A percentile compares a stretch with the other conserved stretches of the same genome.
phyloP scores from a whole-genome alignment of 2,113 vertebrate genomes.

The Suncus etruscus region DNA sequence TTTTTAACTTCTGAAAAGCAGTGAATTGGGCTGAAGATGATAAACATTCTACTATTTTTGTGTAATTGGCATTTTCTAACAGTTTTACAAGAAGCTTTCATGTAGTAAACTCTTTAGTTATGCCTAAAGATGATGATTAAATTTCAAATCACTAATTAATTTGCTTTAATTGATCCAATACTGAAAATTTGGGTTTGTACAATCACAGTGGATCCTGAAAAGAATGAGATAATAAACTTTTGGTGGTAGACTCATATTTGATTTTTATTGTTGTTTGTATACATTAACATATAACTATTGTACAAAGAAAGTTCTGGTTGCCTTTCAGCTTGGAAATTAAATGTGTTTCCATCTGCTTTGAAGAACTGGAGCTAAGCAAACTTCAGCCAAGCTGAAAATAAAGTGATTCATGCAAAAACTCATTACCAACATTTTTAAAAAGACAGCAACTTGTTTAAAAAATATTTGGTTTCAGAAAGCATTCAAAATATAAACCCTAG shows the following conservation, averaged over 20 bases:
- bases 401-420: neutral
- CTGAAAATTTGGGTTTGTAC: neutral
- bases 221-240: slow-evolving; percentile 36
- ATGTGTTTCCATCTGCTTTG: neutral
- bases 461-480: slow-evolving; percentile 43
- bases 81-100: neutral
- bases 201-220: neutral
- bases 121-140: neutral
- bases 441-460: neutral
- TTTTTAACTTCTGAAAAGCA: slow-evolving; percentile 40
- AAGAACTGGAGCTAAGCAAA: neutral
- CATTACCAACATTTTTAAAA: slow-evolving; percentile 37
- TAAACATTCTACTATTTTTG: neutral
- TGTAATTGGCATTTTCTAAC: neutral
- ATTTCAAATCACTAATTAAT: neutral
- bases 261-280: neutral
- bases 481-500: slow-evolving; percentile 46
- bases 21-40: neutral
- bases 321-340: neutral
- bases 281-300: slow-evolving; percentile 12
- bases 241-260: neutral
- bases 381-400: neutral
- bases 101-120: slow-evolving; percentile 13
- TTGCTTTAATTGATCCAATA: neutral
- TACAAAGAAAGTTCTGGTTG: slow-evolving; percentile 3